Base-by-base conservation (phyloP, 2,888 invertebrate genomes). In the Tiphia femorata region DNA sequence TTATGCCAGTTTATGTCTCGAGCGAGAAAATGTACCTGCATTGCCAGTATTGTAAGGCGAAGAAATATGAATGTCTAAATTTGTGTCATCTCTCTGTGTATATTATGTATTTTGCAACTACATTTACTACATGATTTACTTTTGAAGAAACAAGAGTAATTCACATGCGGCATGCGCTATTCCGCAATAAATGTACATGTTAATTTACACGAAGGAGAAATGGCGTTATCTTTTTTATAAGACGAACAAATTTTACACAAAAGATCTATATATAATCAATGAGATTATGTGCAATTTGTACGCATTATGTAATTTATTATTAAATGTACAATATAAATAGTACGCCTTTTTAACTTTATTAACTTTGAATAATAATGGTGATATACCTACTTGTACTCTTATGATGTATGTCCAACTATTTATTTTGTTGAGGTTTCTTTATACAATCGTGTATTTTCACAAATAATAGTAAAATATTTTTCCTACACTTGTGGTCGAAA, bases 311-410 rank as follows among this genome's bases (percentile, higher is more conserved):
- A 62, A 59, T 52, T 54, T 61, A 64, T 64, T 57, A 58, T 55
- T 52, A 43, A 59, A 65, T 37, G 7, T 56, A 35, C 44, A 52
- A 50, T 25, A 35, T 42, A 12, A 38, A 44, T 27, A 23, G 38
- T 40, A 19, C 48, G 17, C 41, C 55, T 37, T 41, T 19, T 20
- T 14, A 52, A 49, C 53, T 54, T 57, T 48, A 55, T 60, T 46
- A 57, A 52, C 2, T 44, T 35, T 37, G 30, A 43, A 53, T 42
- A 54, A 42, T 37, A 62, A 62, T 25, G 41, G 66, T 67, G 66
- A 67, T 67, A 60, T 54, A 38, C 60, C n/a, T 56, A 43, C 58
- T 63, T 67, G 46, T 64, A 67, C 57, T 57, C 61, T 58, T 61
- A 58, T 64, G 46, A 46, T 62, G 44, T 55, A 64, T 55, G 50